Evolutionary conservation across 2,113 vertebrate genomes (phyloP).

Genomic region (Gallinago undulata): DNA sequence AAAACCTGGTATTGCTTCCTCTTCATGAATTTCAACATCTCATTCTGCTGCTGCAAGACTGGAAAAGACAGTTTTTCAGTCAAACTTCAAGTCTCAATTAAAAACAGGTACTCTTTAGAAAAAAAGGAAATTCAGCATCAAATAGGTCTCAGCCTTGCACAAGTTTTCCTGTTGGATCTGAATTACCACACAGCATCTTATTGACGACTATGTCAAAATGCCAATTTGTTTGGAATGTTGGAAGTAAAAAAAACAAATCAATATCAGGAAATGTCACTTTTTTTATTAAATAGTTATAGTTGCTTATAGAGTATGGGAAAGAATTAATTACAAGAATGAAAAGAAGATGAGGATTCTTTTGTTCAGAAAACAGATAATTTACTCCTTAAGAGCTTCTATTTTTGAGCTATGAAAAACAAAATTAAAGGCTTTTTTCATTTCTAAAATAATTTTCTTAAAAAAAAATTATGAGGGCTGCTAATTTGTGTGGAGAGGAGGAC

Average conservation of each 20-base stretch:
- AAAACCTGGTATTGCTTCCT: neutral
- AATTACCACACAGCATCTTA: neutral
- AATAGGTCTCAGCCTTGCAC: accelerated
- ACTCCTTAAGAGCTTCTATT: neutral
- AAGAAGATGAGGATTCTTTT: neutral
- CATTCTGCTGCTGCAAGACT: neutral
- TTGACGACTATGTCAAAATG: neutral
- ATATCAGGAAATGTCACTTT: neutral
- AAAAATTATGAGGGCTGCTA: neutral
- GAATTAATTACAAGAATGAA: neutral
- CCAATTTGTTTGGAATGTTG: neutral
- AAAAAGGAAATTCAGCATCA: neutral
- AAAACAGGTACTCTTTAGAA: neutral
- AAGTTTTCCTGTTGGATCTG: neutral
- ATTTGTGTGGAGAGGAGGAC: accelerated
- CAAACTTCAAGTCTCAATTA: neutral
- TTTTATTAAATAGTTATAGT: neutral
- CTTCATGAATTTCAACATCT: neutral
- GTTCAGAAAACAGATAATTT: neutral
- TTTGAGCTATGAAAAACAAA: neutral
- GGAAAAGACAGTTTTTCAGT: neutral
- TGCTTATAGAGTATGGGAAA: neutral
- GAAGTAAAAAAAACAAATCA: neutral
- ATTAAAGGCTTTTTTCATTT: neutral
- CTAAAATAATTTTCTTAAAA: neutral